Base-by-base conservation (phyloP, 2,113 vertebrate species). In the Leucosticte australis region DNA sequence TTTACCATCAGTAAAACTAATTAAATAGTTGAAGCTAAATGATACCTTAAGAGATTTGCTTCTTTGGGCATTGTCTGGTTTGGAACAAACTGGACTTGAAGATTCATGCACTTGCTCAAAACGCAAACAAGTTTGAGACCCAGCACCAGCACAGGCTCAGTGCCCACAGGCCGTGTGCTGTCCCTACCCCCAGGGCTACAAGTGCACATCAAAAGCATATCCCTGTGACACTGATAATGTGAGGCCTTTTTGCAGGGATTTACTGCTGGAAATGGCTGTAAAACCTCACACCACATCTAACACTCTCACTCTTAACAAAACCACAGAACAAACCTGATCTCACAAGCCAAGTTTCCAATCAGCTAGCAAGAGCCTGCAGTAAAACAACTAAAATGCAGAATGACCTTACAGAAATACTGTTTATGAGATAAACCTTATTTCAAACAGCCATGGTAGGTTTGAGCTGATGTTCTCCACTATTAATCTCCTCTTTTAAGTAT, bases 61-160 rank as follows among this genome's bases (percentile, higher is more conserved):
- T 96, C 86, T 90, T 77, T 3, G 15, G 49, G 63, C 21, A 37
- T 2, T 11, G 8, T 22, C 30, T 69, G 15, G 86, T 85, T 91
- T 76, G 71, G 95, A 95, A 94, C 18, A 94, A 86, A 65, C 35
- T 76, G 73, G 74, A 92, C 57, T 67, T 89, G 64, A 64, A 64
- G 84, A 92, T 65, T 59, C 24, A 33, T 23, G 70, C 80, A 64
- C 37, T 84, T 6, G 3, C 65, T 76, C 79, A 90, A 88, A 95
- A 93, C 46, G 63, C 63, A 60, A 46, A 65, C 24, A 57, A 65
- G 69, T 44, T 46, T 92, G 80, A 85, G 81, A 89, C 46, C 13
- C 44, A 75, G 31, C 47, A 57, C 33, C 57, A 42, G 50, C 16
- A 53, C 1, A 33, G 60, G 57, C 59, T 79, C 64, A 27, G n/a